phyloP scores from a whole-genome alignment of 2,797 vertebrate genomes.

The Lepidocolaptes lacrymiger region DNA sequence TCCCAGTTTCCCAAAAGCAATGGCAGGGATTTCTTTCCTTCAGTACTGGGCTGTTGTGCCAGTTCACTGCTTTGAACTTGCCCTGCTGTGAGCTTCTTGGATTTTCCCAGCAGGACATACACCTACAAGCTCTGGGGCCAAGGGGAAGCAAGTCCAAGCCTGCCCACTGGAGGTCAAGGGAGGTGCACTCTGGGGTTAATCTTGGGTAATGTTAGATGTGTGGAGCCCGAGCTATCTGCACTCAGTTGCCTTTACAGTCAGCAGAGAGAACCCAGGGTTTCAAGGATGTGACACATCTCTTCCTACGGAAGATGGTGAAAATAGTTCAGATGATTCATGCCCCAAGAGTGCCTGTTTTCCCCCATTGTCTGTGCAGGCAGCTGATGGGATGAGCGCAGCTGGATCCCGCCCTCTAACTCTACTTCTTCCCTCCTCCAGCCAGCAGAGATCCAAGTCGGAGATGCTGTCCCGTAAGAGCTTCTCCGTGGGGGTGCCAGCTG shows the following conservation, averaged over 20 bases:
- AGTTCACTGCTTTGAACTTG: not conserved
- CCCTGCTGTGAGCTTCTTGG: not conserved
- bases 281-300: not conserved
- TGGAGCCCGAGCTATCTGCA: not conserved
- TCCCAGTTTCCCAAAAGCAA: not conserved
- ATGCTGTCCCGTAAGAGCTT: conserved; percentile 90
- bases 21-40: not conserved
- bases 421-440: conserved; percentile 69
- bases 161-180: not conserved
- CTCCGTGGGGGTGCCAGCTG: conserved; percentile 83
- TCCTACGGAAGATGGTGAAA: not conserved
- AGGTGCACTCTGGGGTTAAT: not conserved
- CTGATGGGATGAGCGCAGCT: rapidly evolving
- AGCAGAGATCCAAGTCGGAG: conserved; percentile 90
- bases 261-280: not conserved
- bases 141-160: not conserved
- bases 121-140: not conserved
- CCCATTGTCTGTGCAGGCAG: not conserved
- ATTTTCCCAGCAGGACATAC: not conserved
- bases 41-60: not conserved
- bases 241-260: not conserved
- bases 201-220: not conserved
- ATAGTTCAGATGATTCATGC: not conserved
- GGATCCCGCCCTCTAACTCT: not conserved
- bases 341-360: not conserved